phyloP scores from a whole-genome alignment of 2,888 invertebrate species.

The Parthenolecanium corni region DNA sequence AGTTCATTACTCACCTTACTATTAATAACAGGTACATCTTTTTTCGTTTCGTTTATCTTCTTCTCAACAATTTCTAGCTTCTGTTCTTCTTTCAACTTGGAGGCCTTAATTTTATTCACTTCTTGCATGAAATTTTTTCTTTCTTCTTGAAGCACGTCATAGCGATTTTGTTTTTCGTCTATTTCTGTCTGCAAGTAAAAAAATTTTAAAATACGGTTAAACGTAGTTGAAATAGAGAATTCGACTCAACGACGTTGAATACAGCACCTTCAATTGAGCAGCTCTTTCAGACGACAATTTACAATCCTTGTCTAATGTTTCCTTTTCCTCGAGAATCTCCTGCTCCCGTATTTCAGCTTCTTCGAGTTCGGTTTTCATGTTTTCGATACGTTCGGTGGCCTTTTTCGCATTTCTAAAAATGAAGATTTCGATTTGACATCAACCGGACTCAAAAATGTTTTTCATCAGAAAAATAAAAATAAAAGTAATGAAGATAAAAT shows the following conservation, averaged over 20 bases:
- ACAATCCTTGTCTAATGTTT: conserved; percentile 42
- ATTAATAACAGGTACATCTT: background rate
- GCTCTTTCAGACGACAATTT: conserved; percentile 6
- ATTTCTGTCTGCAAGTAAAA: conserved; percentile 43
- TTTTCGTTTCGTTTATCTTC: conserved; percentile 38
- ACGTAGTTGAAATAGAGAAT: background rate
- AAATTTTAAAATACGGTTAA: background rate
- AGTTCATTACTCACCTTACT: background rate
- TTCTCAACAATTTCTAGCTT: conserved; percentile 51
- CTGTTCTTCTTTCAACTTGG: conserved; percentile 63
- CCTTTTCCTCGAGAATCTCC: conserved; percentile 42
- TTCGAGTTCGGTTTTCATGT: conserved; percentile 56
- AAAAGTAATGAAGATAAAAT: background rate
- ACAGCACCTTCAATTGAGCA: conserved; percentile 17
- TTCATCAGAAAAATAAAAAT: conserved; percentile 35
- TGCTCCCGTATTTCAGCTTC: conserved; percentile 37
- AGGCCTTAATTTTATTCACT: conserved; percentile 56
- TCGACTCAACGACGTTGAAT: background rate
- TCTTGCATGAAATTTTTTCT: conserved; percentile 46
- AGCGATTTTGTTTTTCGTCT: conserved; percentile 41
- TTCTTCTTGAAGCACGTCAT: conserved; percentile 47
- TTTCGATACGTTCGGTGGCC: conserved; percentile 59
- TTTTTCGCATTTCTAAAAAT: conserved; percentile 58
- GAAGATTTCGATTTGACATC: background rate
- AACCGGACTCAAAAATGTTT: conserved; percentile 36